Base-by-base conservation (phyloP, 2,113 vertebrate genomes). In the Rhinichthys klamathensis region DNA sequence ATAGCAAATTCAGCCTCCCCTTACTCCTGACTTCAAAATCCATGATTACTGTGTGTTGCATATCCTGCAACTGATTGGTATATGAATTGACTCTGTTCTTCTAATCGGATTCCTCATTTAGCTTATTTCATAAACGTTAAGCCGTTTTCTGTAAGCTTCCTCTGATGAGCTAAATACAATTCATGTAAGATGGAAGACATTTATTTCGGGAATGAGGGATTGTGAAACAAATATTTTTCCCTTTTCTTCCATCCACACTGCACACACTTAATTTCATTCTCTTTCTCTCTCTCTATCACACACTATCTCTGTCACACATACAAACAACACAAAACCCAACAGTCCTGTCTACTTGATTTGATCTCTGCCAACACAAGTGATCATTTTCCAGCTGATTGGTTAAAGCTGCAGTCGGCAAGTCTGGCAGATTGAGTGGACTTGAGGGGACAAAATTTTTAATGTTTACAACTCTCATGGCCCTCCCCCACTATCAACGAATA, bases 101-200 rank as follows among this genome's bases (percentile, higher is more conserved):
- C 65, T 61, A 72, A 60, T 85, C 35, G 73, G 76, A 58, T 41
- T 54, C 63, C 27, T 21, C 15, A 35, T 18, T 65, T 70, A 56
- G 32, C 27, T 78, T 49, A 49, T 65, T 38, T 82, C 44, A 54
- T 30, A 54, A 82, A 70, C n/a, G 46, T 54, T 49, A 54, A 82
- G 69, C 80, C 5, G 10, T 63, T 84, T 38, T 61, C 21, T 78
- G 56, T 86, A 54, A 78, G 80, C 82, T 86, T 49, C 54, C 83
- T 32, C 80, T 54, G 44, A 87, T 80, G 44, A 88, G 84, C 89
- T 88, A 74, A 76, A 87, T 89, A 79, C 87, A 84, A 89, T 92
- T 92, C 84, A 85, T 79, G 83, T 72, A 41, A 86, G 72, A 76
- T 80, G 76, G 44, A 75, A 54, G 2, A 32, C 80, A 38, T 70